phyloP scores from a whole-genome alignment of 2,113 vertebrate genomes.

The Propithecus coquereli region DNA sequence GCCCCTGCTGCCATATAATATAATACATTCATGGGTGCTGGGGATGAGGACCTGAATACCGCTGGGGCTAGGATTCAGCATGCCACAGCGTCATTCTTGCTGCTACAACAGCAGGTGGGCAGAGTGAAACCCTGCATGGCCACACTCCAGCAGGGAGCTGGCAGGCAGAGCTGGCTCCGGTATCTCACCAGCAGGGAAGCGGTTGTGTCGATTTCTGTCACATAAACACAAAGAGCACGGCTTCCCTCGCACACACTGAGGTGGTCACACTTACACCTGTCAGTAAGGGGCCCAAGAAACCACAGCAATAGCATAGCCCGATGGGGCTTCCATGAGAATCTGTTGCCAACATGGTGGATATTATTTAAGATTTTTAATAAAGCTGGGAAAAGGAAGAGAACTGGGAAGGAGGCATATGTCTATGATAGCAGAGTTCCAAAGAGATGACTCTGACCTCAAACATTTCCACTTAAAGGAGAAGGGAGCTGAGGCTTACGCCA shows the following conservation, averaged over 20 bases:
- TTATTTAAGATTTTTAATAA: background rate
- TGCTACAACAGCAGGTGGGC: too few relatives aligned
- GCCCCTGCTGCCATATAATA: fast-evolving
- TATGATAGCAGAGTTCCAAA: background rate
- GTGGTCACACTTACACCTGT: background rate
- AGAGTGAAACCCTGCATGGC: background rate
- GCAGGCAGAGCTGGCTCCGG: background rate
- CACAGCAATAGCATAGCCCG: background rate
- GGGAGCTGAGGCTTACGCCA: background rate
- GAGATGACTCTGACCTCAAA: background rate
- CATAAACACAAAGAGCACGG: background rate
- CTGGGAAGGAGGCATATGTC: background rate
- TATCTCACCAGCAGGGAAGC: background rate
- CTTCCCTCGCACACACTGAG: background rate
- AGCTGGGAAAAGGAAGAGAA: background rate
- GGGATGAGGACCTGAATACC: too few relatives aligned
- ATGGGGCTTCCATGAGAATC: background rate
- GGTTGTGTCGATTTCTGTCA: background rate
- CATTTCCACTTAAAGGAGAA: background rate
- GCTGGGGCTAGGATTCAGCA: background rate
- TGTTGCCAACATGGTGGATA: fast-evolving
- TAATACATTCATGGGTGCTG: background rate
- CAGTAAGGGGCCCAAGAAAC: background rate
- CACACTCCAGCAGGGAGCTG: background rate
- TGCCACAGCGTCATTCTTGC: too few relatives aligned